Evolutionary conservation across 2,113 vertebrate species (phyloP), one percentile per base, ranked within the genome.

Genomic region (Hucho hucho): DNA sequence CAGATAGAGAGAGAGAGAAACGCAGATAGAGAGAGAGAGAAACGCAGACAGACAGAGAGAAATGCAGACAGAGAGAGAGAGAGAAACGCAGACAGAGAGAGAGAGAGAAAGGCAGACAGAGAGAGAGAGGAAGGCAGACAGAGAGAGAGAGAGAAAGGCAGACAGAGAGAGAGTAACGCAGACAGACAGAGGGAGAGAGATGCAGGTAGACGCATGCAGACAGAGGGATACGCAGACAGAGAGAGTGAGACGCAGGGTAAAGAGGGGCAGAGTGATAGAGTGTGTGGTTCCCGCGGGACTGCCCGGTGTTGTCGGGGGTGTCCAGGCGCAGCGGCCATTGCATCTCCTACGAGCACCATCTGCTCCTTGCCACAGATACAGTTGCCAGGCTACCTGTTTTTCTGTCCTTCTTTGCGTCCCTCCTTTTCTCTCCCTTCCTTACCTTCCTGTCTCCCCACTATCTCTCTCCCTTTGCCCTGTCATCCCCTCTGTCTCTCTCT

Each of bases 401-500:
- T 20, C 66, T 68, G 1, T 43, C 32, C n/a, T 28, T 58, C 43
- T 28, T 28, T 22, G 24, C 25, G 0, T 71, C 11, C 28, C 24
- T 25, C 32, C 6, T 28, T 6, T 28, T 20, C 20, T 68, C 66
- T 67, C 14, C 26, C 64, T 29, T 20, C 14, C 20, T 25, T 6
- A 14, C 28, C 25, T 6, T 29, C 64, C 20, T 68, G 9, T 67
- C 29, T 6, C 14, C 29, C 20, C 12, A 28, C 64, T 32, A 13
- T 29, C n/a, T 26, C 9, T 26, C 32, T 74, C 24, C 14, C 24
- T 49, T 29, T 53, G 32, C 0, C 7, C 2, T 71, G 29, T 47
- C 25, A 14, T 25, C 76, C n/a, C 58, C 5, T 73, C 47, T 75
- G 53, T 79, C 66, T 76, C 29, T 37, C 18, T n/a, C 6, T 64